phyloP scores from a whole-genome alignment of 2,797 vertebrate genomes.

The Lepus oiostolus region DNA sequence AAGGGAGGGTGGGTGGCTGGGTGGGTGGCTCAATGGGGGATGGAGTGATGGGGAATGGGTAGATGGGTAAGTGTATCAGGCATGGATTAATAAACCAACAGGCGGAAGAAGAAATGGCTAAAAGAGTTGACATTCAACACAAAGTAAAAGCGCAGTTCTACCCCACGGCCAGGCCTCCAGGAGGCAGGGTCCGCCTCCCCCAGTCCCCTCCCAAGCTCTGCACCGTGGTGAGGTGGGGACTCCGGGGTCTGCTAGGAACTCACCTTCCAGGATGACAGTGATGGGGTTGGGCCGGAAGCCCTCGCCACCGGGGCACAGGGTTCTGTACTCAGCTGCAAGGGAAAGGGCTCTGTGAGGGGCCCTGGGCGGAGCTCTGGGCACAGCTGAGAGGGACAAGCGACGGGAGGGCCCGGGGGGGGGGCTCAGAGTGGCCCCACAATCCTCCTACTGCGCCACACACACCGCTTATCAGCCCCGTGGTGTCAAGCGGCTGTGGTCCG shows the following conservation, averaged over 20 bases:
- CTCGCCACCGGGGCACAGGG: conserved; percentile 96
- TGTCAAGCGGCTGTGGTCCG: neutral
- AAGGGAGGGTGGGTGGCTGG: neutral
- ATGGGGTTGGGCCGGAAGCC: conserved; percentile 96
- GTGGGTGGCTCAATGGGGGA: neutral
- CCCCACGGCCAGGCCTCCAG: neutral
- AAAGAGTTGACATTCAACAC: neutral
- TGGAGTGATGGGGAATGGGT: too few relatives aligned
- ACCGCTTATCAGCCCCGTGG: neutral
- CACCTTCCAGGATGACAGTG: conserved; percentile 97
- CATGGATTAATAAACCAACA: neutral
- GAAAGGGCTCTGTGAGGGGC: conserved; percentile 29
- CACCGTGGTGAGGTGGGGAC: neutral
- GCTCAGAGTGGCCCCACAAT: too few relatives aligned
- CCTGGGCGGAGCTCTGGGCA: neutral
- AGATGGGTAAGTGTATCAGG: neutral
- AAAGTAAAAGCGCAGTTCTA: neutral
- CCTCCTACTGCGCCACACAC: neutral
- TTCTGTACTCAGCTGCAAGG: conserved; percentile 95
- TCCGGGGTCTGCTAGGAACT: conserved; percentile 50
- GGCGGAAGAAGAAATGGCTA: neutral
- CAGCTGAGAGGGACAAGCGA: neutral
- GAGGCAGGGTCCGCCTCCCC: neutral
- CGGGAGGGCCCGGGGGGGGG: neutral
- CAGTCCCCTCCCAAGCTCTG: neutral